Base-by-base conservation (phyloP, 2,797 vertebrate species). In the Myotis myotis region DNA sequence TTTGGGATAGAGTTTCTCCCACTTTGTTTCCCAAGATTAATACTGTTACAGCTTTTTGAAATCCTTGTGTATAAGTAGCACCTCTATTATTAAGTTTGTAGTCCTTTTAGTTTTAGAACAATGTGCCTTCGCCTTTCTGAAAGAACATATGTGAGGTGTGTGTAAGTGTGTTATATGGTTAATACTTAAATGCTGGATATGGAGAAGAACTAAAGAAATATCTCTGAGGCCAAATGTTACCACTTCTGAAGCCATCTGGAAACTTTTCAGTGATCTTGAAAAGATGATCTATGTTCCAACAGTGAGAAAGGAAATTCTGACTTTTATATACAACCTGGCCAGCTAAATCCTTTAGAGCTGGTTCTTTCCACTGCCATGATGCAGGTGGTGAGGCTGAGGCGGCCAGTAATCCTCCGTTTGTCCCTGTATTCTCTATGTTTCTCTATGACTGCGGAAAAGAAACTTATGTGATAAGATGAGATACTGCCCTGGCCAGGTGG, bases 141-240 rank as follows among this genome's bases (percentile, higher is more conserved):
- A 19, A 28, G 30, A 88, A 66, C 17, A 75, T 19, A 66, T 1
- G 36, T 47, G 10, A 49, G 19, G 22, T 91, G 23, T 81, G 80
- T 74, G 41, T 74, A 84, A 95, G 93, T 84, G 72, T 75, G 12
- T 55, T 23, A 60, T 41, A 36, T 91, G 36, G 23, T 66, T 87
- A 57, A n/a, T 78, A 76, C 66, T 94, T 94, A 68, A 94, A 55
- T 89, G n/a, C 53, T 88, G 41, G 19, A 2, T 82, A 51, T 33
- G 23, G 33, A 81, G 64, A 72, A 76, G 30, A 25, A 85, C 62
- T 78, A 41, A 95, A 85, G 44, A 92, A 85, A 68, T 60, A 30
- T 60, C 38, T 36, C 76, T 15, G 38, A 87, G 89, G 33, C 11
- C 60, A 93, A 95, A 91, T 79, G 44, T 83, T 80, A 44, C 2